Percentiles rank a stretch among this genome's conserved stretches.
These are phyloP conservation scores for Athalia cordata DNA, from an alignment of 2,888 invertebrate species.

Conservation along the genomic window DNA sequence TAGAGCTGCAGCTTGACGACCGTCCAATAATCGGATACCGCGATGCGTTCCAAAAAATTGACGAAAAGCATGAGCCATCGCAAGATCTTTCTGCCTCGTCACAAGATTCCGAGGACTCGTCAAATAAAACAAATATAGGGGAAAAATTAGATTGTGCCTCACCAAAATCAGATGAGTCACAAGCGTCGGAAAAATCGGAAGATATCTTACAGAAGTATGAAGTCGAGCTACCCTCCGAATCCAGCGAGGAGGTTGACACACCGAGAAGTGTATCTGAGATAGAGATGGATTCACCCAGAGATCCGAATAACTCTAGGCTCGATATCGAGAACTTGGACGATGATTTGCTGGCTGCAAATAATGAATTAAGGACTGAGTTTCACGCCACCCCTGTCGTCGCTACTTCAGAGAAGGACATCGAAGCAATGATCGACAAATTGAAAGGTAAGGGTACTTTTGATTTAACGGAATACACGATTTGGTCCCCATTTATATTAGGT, in stretches of 20 bases:
- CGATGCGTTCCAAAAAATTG: not conserved
- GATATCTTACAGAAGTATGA: slow-evolving; percentile 53
- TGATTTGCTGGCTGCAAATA: slow-evolving; percentile 57
- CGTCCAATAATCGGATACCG: not conserved
- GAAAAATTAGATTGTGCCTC: not conserved
- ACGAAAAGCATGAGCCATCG: not conserved
- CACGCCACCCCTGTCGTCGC: slow-evolving; percentile 57
- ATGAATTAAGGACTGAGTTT: slow-evolving; percentile 61
- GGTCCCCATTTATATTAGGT: not conserved
- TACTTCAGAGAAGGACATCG: slow-evolving; percentile 69
- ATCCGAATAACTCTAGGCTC: slow-evolving; percentile 62
- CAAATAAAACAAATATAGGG: not conserved
- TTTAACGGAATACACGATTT: not conserved
- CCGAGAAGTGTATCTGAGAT: slow-evolving; percentile 67
- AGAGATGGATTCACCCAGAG: slow-evolving; percentile 67
- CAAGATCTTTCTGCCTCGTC: slow-evolving; percentile 10
- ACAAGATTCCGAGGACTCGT: slow-evolving; percentile 17
- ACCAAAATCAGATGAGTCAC: slow-evolving; percentile 30
- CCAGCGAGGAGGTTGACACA: slow-evolving; percentile 66
- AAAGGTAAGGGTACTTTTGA: slow-evolving; percentile 61
- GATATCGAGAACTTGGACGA: slow-evolving; percentile 65
- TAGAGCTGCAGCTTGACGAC: not conserved
- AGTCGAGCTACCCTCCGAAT: slow-evolving; percentile 63
- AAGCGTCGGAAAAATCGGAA: slow-evolving; percentile 35
- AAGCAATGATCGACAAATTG: slow-evolving; percentile 69